These are phyloP conservation scores for Thryonomys swinderianus DNA, from an alignment of 2,113 vertebrate species.

Conservation along the genomic window DNA sequence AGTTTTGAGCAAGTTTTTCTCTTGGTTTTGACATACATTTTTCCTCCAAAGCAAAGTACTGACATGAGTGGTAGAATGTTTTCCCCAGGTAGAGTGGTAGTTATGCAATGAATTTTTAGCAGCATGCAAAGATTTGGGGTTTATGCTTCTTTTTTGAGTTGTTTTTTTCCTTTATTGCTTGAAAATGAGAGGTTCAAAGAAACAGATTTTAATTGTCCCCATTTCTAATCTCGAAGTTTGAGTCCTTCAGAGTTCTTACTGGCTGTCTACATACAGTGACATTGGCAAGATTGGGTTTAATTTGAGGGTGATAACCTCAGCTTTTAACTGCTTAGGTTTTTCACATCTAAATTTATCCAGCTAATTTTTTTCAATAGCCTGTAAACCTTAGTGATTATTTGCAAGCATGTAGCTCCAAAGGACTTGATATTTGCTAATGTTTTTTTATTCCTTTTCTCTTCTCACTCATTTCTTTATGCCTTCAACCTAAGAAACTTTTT, in stretches of 20 bases:
- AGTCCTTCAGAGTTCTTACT: constrained; percentile 89
- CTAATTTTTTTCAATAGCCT: constrained; percentile 85
- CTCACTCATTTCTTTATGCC: constrained; percentile 93
- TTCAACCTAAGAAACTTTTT: constrained; percentile 90
- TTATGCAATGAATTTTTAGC: constrained; percentile 26
- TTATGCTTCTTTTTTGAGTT: constrained; percentile 59
- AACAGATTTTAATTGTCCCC: constrained; percentile 90
- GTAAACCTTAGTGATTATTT: constrained; percentile 80
- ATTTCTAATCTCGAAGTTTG: constrained; percentile 86
- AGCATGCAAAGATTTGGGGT: constrained; percentile 88
- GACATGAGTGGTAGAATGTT: constrained; percentile 86
- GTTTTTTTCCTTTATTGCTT: background rate
- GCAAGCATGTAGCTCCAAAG: constrained; percentile 74
- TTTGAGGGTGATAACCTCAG: constrained; percentile 85
- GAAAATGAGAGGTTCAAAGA: constrained; percentile 90
- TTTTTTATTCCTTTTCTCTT: constrained; percentile 89
- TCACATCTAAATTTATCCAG: constrained; percentile 89
- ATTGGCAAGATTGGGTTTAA: constrained; percentile 74
- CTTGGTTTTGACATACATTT: constrained; percentile 72
- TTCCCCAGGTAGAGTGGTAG: background rate
- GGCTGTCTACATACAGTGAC: background rate
- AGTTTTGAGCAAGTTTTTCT: constrained; percentile 66
- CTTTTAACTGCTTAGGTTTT: constrained; percentile 89
- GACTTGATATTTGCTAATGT: constrained; percentile 78
- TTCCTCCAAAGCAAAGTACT: constrained; percentile 87